Base-by-base conservation (phyloP, 2,888 invertebrate species). In the Xestia sexstrigata region DNA sequence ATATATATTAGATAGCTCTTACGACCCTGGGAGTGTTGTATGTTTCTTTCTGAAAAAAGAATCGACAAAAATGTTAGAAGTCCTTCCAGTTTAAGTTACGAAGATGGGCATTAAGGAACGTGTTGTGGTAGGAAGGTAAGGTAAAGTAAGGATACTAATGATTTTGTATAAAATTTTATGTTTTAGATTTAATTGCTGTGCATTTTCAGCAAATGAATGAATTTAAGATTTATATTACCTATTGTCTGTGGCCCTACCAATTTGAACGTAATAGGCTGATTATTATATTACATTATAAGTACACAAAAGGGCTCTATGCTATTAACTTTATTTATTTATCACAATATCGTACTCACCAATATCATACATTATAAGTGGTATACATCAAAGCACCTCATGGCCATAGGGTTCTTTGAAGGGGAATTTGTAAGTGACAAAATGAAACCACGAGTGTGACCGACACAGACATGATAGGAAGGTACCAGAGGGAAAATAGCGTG, bases 391-490 rank as follows among this genome's bases (percentile, higher is more conserved):
- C 26, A 65, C n/a, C 47, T 23, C 8, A n/a, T n/a, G n/a, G n/a
- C n/a, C n/a, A n/a, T n/a, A 35, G 49, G 30, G 35, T 13, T 69
- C 55, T 73, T 74, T 58, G 68, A 45, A 62, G 65, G 47, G 39
- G 71, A 74, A 81, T 76, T 84, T 70, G 72, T 68, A 49, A 72
- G 65, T 49, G 74, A 74, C 68, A 70, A 79, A 73, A 83, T 4
- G 35, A 84, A 84, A 68, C 77, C 70, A 74, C 70, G 63, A n/a
- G n/a, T 58, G 49, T 58, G 70, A 79, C 74, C 71, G 70, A 35
- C 71, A 72, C 77, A 47, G 60, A 67, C 30, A 67, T 60, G 15
- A 15, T 26, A 58, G 15, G 58, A 58, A 58, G 26, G n/a, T 76
- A 63, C 35, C 39, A 35, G 6, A 71, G 68, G 66, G 71, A 82